phyloP scores from a whole-genome alignment of 2,888 invertebrate genomes.

The Chymomyza caudatula region DNA sequence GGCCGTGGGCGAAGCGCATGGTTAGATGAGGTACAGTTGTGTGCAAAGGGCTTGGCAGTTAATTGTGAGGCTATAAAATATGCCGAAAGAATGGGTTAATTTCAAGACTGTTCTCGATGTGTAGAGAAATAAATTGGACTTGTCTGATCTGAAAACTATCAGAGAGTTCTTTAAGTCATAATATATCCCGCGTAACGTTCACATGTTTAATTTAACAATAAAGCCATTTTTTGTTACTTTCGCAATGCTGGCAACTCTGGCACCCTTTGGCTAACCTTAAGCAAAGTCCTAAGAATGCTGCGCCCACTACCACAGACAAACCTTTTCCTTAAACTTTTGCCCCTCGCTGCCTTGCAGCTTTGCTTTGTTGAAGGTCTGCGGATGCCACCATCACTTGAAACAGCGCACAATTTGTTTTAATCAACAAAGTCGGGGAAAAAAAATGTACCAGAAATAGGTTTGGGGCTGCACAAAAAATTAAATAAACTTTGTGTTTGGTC shows the following conservation, averaged over 20 bases:
- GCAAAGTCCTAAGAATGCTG: background rate
- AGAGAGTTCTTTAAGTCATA: background rate
- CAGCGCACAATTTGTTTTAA: conserved; percentile 68
- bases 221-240: background rate
- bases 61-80: too few relatives aligned
- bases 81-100: too few relatives aligned
- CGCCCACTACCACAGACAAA: background rate
- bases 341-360: background rate
- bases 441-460: conserved; percentile 24
- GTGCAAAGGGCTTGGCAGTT: background rate
- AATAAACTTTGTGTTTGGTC: conserved; percentile 65
- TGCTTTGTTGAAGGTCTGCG: conserved; percentile 25
- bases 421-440: conserved; percentile 64
- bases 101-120: too few relatives aligned
- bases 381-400: conserved; percentile 45
- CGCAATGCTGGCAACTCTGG: too few relatives aligned
- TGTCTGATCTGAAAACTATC: too few relatives aligned
- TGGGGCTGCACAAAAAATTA: conserved; percentile 47
- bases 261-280: background rate
- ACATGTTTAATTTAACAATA: background rate
- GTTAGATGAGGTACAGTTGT: background rate
- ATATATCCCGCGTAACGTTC: background rate
- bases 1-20: too few relatives aligned
- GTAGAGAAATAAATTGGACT: too few relatives aligned
- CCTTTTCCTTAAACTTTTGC: background rate